Percentiles rank a stretch among this genome's conserved stretches.
These are phyloP conservation scores for Aphodius granarius DNA, from an alignment of 2,888 invertebrate species.

Conservation along the genomic window DNA sequence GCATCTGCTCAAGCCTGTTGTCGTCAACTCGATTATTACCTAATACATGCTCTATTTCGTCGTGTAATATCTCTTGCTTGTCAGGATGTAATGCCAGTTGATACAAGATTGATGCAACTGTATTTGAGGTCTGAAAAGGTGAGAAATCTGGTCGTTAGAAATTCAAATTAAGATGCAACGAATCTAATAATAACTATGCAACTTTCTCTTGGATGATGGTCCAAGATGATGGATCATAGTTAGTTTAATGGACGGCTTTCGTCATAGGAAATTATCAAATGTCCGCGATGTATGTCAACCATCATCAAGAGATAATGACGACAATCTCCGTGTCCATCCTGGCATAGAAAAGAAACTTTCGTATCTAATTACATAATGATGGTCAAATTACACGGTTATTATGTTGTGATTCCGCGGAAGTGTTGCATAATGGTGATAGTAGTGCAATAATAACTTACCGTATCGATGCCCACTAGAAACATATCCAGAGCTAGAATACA, in stretches of 20 bases:
- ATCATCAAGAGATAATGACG: background rate
- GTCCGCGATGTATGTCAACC: background rate
- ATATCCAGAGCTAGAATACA: conserved; percentile 74
- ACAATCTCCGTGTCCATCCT: background rate
- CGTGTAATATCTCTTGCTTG: conserved; percentile 64
- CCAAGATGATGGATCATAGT: background rate
- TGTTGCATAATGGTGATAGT: background rate
- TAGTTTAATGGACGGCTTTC: no score
- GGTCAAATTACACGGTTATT: background rate
- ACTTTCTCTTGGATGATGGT: background rate
- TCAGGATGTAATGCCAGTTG: conserved; percentile 68
- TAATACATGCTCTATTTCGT: conserved; percentile 59
- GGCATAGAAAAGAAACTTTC: background rate
- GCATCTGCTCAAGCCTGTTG: conserved; percentile 64
- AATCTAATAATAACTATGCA: background rate
- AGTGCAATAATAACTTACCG: conserved; percentile 56
- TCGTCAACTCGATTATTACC: conserved; percentile 56
- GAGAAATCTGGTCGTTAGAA: background rate
- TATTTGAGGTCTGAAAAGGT: conserved; percentile 69
- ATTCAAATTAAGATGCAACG: background rate
- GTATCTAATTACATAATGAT: background rate
- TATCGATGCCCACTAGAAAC: conserved; percentile 79
- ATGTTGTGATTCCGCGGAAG: no score
- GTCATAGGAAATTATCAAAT: background rate
- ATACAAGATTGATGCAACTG: conserved; percentile 72